Conservation (phyloP, 1,140 invertebrate species). For the Rhyacophila brunnea region DNA sequence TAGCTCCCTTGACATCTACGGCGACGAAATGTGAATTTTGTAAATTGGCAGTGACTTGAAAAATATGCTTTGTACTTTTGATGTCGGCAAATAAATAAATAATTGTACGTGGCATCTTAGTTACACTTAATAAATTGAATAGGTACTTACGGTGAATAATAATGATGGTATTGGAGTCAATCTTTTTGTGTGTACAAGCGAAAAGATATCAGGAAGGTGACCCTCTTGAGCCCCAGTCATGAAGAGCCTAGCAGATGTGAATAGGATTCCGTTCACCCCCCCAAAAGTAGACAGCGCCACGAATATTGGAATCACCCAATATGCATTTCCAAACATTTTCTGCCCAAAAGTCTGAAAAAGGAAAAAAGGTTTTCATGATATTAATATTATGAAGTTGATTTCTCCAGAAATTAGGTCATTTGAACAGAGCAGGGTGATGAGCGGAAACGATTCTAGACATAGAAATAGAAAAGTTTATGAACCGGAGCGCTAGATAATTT, state of each 20-base stretch:
- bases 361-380: background rate
- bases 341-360: conserved; percentile 71
- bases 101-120: too few relatives aligned
- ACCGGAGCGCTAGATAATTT: too few relatives aligned
- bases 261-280: conserved; percentile 88
- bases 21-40: too few relatives aligned
- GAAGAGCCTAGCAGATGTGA: conserved; percentile 80
- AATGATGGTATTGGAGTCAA: conserved; percentile 81
- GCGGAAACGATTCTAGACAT: too few relatives aligned
- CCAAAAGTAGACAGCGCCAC: conserved; percentile 83
- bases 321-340: conserved; percentile 71
- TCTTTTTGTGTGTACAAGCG: conserved; percentile 71
- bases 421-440: too few relatives aligned
- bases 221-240: conserved; percentile 78
- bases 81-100: too few relatives aligned
- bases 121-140: too few relatives aligned
- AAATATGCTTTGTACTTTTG: too few relatives aligned
- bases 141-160: conserved; percentile 70
- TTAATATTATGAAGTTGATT: background rate
- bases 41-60: too few relatives aligned
- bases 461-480: too few relatives aligned
- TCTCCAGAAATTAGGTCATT: too few relatives aligned
- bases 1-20: too few relatives aligned
- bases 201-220: conserved; percentile 77
- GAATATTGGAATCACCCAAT: conserved; percentile 84